Conservation (phyloP, 2,113 vertebrate species). For the Columba livia region DNA sequence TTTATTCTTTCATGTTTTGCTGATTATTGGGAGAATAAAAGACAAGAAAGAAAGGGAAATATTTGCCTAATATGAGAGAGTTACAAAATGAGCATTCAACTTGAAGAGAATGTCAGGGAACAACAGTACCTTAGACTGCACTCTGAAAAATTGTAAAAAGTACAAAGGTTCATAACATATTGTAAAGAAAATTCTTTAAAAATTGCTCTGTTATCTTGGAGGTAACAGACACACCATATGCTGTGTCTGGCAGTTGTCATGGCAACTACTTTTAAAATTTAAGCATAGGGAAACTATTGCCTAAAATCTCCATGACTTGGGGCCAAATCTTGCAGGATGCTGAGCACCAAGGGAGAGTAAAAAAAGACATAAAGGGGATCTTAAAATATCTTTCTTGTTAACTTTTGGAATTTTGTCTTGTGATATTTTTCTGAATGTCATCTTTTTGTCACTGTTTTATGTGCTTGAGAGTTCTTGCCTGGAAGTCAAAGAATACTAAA, state of each 20-base stretch:
- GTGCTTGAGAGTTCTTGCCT: background rate
- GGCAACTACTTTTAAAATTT: conserved; percentile 82
- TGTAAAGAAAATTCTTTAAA: conserved; percentile 83
- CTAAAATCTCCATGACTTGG: conserved; percentile 79
- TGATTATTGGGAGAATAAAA: conserved; percentile 5
- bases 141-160: conserved; percentile 75
- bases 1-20: background rate
- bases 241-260: conserved; percentile 84
- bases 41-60: conserved; percentile 41
- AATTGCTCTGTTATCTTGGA: conserved; percentile 82
- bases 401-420: conserved; percentile 42
- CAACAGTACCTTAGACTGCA: conserved; percentile 73
- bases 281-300: conserved; percentile 79
- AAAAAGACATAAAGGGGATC: conserved; percentile 58
- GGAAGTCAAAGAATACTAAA: background rate
- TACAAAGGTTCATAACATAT: conserved; percentile 84
- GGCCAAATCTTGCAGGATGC: conserved; percentile 60
- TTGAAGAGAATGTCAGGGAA: conserved; percentile 69
- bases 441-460: background rate
- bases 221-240: conserved; percentile 86
- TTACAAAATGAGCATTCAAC: conserved; percentile 71
- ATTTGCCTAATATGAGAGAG: conserved; percentile 54
- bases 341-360: conserved; percentile 15
- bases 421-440: background rate
- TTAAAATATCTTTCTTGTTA: conserved; percentile 50